A percentile compares a stretch with the other conserved stretches of the same genome.
Evolutionary conservation across 2,113 vertebrate genomes (phyloP).

Genomic region (Oncorhynchus nerka): DNA sequence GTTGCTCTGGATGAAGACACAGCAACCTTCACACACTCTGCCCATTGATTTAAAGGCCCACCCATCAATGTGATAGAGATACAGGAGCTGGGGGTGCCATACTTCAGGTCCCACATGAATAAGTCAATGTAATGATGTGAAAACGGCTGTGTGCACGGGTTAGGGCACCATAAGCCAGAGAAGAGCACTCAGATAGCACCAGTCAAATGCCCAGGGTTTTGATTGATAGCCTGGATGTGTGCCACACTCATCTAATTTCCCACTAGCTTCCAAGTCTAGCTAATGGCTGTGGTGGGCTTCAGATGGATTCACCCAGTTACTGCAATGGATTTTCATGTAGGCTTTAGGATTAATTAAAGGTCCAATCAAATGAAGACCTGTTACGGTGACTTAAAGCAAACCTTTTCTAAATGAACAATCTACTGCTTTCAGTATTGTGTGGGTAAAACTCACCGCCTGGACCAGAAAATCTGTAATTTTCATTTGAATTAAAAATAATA

Average conservation of each 20-base stretch:
- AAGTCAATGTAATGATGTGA: constrained; percentile 40
- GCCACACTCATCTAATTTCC: constrained; percentile 8
- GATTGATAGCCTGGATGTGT: constrained; percentile 30
- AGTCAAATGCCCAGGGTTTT: constrained; percentile 27
- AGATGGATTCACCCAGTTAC: constrained; percentile 9
- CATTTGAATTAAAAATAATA: too few species aligned
- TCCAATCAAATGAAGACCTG: background rate
- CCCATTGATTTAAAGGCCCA: constrained; percentile 19
- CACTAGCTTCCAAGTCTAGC: background rate
- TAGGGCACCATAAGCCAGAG: constrained; percentile 11
- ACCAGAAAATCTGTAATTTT: too few species aligned
- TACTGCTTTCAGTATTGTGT: background rate
- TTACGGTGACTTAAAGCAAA: background rate
- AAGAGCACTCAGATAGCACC: constrained; percentile 9
- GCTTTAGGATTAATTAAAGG: constrained; percentile 22
- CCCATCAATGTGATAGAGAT: constrained; percentile 40
- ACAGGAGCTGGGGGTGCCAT: constrained; percentile 24
- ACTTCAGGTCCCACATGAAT: constrained; percentile 43
- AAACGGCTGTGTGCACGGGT: constrained; percentile 11
- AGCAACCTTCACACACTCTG: constrained; percentile 36
- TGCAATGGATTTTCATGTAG: background rate
- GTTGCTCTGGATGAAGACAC: constrained; percentile 46
- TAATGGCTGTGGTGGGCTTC: constrained; percentile 19
- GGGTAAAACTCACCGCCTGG: too few species aligned
- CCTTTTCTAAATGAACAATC: background rate